These are phyloP conservation scores for Enteromius treurensis DNA, from an alignment of 2,797 vertebrate genomes.

Conservation along the genomic window DNA sequence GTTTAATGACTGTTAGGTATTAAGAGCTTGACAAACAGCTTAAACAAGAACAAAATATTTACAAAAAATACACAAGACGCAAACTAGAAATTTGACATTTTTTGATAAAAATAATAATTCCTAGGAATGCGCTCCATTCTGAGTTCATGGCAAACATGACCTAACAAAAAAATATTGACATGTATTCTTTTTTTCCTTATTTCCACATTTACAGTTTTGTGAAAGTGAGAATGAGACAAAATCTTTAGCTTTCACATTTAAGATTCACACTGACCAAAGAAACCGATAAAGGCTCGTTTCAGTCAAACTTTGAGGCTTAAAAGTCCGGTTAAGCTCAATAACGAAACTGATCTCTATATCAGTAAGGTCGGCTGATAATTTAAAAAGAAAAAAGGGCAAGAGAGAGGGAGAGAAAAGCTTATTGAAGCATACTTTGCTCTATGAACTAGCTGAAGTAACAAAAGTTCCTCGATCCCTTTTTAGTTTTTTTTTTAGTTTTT, in stretches of 20 bases:
- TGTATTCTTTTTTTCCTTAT: background rate
- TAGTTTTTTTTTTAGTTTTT: background rate
- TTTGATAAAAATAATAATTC: background rate
- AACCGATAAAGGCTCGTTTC: background rate
- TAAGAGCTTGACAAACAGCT: slow-evolving; percentile 2
- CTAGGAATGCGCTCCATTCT: background rate
- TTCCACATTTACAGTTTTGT: background rate
- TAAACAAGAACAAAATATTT: slow-evolving; percentile 10
- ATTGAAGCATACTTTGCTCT: slow-evolving; percentile 1
- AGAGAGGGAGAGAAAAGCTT: background rate
- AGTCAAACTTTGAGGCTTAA: slow-evolving; percentile 10
- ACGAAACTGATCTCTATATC: background rate
- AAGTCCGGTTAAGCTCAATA: background rate
- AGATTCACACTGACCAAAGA: slow-evolving; percentile 47
- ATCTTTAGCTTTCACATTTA: slow-evolving; percentile 46
- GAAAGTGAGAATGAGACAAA: background rate
- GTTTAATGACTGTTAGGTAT: slow-evolving; percentile 28
- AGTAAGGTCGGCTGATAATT: background rate
- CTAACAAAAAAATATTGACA: background rate
- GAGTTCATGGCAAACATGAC: background rate
- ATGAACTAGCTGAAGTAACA: background rate
- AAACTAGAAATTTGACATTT: slow-evolving; percentile 12
- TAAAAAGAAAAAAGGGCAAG: background rate
- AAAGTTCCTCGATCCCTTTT: background rate
- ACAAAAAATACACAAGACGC: background rate